Base-by-base conservation (phyloP, 2,797 vertebrate genomes). In the Amniataba percoides region DNA sequence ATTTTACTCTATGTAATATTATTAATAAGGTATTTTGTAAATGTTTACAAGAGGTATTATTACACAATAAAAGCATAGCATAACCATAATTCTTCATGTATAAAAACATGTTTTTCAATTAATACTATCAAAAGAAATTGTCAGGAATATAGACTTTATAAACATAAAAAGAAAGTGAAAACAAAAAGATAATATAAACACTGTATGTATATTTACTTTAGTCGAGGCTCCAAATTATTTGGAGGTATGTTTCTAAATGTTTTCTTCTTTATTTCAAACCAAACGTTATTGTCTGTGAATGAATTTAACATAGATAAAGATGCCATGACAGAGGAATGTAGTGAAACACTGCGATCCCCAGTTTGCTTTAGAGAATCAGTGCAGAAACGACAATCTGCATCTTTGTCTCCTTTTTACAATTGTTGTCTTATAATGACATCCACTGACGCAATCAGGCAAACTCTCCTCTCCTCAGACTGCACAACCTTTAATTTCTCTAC, bases 301-400 rank as follows among this genome's bases (percentile, higher is more conserved):
- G 6, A 18, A 40, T 70, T 48, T 56, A 42, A 59, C 46, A 39
- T 5, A 7, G 23, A 58, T 9, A 19, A 56, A 70, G 51, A 55
- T 60, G 4, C 2, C n/a, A n/a, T n/a, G n/a, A n/a, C n/a, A n/a
- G n/a, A n/a, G n/a, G n/a, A n/a, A n/a, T n/a, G n/a, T n/a, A n/a
- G n/a, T n/a, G n/a, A n/a, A n/a, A n/a, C n/a, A n/a, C n/a, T n/a
- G n/a, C n/a, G n/a, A n/a, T n/a, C n/a, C 39, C 25, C 46, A 14
- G 60, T 81, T 77, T 61, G 65, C 74, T 81, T 76, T 65, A 13
- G 34, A 73, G 78, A 76, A 74, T 72, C 53, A 51, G 73, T 71
- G 71, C 65, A 86, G 71, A 88, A 80, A 87, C 48, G 11, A 74
- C 59, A 74, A 89, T 89, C 82, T 84, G 67, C 77, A 86, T 92